A percentile compares a stretch with the other conserved stretches of the same genome.
These are phyloP conservation scores for Petrolisthes cinctipes DNA, from an alignment of 2,888 invertebrate species.

Conservation along the genomic window DNA sequence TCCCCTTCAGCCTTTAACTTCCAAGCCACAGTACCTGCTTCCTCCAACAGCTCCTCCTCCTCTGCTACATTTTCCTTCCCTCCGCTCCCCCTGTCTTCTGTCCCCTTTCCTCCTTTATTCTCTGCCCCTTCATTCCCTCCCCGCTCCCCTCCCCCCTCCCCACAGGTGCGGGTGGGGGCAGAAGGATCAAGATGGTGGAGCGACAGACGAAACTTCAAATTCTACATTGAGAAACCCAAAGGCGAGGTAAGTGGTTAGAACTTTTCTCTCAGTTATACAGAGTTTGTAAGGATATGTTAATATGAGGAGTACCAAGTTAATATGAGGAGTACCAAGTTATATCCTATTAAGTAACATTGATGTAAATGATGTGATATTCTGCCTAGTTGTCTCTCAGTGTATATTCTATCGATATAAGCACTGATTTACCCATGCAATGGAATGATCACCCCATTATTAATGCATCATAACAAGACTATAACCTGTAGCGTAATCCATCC, in stretches of 20 bases:
- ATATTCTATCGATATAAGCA: no score
- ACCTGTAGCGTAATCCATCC: no score
- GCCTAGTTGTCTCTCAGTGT: no score
- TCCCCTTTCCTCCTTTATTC: neutral
- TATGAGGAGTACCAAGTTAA: no score
- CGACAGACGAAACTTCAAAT: conserved; percentile 44
- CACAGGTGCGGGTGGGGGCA: conserved; percentile 22
- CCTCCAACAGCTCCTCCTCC: neutral
- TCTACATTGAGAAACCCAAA: neutral
- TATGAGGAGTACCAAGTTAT: no score
- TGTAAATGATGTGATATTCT: no score
- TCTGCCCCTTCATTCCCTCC: conserved; percentile 6
- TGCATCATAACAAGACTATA: no score
- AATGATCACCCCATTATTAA: no score
- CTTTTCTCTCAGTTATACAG: no score
- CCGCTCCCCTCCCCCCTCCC: neutral
- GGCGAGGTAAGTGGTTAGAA: neutral
- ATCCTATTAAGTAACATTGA: no score
- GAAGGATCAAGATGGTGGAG: conserved; percentile 42
- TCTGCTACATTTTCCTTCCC: neutral
- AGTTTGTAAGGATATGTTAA: no score
- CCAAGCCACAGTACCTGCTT: neutral
- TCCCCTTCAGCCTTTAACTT: neutral
- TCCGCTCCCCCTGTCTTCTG: neutral
- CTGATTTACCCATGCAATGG: no score